Conservation (phyloP, 2,113 vertebrate species). For the Upupa epops region DNA sequence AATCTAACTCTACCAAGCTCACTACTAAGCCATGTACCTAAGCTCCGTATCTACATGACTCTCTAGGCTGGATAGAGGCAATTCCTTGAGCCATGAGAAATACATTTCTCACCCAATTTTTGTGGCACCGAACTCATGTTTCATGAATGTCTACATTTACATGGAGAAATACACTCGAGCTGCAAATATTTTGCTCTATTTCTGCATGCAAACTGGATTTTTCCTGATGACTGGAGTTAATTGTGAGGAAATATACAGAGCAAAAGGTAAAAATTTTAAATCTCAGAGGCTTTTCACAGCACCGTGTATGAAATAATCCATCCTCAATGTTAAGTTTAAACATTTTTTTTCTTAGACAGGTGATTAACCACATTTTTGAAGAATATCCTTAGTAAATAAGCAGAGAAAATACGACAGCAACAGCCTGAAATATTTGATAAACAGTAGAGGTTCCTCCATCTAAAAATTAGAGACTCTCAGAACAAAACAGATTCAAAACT, state of each 20-base stretch:
- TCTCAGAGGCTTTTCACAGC: neutral
- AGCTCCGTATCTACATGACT: too few species aligned
- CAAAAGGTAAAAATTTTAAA: slow-evolving; percentile 9
- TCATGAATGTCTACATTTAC: neutral
- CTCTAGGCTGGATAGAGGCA: neutral
- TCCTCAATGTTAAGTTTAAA: slow-evolving; percentile 16
- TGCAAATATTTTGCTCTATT: neutral
- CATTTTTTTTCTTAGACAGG: slow-evolving; percentile 26
- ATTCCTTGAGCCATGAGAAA: neutral
- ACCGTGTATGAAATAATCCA: neutral
- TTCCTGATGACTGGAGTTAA: neutral
- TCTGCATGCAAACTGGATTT: neutral
- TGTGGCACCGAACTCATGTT: too few species aligned
- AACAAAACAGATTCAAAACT: slow-evolving; percentile 44
- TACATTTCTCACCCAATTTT: neutral
- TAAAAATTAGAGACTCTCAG: slow-evolving; percentile 48
- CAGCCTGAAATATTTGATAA: slow-evolving; percentile 60
- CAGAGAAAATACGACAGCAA: slow-evolving; percentile 40
- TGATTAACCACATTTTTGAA: slow-evolving; percentile 12
- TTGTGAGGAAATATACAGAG: neutral
- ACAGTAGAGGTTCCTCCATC: slow-evolving; percentile 22
- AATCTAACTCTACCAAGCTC: too few species aligned
- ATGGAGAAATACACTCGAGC: neutral
- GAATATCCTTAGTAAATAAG: slow-evolving; percentile 22
- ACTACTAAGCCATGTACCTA: too few species aligned